Conservation (phyloP, 2,888 invertebrate species). For the Caenorhabditis plicata region DNA sequence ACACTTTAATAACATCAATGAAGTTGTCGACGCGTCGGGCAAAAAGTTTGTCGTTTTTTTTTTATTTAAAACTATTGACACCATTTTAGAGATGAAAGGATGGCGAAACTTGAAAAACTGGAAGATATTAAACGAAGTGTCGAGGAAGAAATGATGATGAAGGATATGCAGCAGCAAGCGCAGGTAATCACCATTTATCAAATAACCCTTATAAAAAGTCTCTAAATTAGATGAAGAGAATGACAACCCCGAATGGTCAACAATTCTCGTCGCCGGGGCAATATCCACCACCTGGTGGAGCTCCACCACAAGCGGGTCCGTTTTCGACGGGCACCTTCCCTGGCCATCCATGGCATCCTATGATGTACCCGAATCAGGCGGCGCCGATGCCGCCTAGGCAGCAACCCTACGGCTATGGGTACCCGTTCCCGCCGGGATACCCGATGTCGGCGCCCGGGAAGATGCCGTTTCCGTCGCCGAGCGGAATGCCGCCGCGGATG, state of each 20-base stretch:
- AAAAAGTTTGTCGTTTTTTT: constrained; percentile 17
- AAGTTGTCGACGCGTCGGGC: constrained; percentile 23
- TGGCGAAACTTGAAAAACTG: constrained; percentile 21
- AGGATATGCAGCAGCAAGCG: constrained; percentile 8
- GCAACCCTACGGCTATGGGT: constrained; percentile 1
- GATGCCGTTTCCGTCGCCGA: constrained; percentile 16
- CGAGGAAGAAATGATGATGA: constrained; percentile 17
- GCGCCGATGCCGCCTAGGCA: background rate
- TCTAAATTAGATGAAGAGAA: constrained; percentile 9
- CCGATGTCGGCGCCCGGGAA: constrained; percentile 30
- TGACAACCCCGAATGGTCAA: constrained; percentile 1
- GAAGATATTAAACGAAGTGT: constrained; percentile 18
- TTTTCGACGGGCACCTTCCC: constrained; percentile 19
- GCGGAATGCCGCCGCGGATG: background rate
- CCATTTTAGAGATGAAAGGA: constrained; percentile 20
- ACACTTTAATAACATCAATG: constrained; percentile 22
- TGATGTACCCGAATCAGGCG: background rate
- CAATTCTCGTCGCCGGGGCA: constrained; percentile 24
- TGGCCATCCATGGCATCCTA: constrained; percentile 6
- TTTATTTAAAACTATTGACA: background rate
- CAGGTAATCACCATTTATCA: too few relatives aligned
- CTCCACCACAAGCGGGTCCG: constrained; percentile 3
- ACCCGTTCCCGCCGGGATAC: constrained; percentile 12
- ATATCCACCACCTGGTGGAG: constrained; percentile 6
- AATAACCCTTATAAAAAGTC: too few relatives aligned